These are phyloP conservation scores for Paramormyrops hopkinsi DNA, from an alignment of 2,797 vertebrate genomes.

Conservation along the genomic window DNA sequence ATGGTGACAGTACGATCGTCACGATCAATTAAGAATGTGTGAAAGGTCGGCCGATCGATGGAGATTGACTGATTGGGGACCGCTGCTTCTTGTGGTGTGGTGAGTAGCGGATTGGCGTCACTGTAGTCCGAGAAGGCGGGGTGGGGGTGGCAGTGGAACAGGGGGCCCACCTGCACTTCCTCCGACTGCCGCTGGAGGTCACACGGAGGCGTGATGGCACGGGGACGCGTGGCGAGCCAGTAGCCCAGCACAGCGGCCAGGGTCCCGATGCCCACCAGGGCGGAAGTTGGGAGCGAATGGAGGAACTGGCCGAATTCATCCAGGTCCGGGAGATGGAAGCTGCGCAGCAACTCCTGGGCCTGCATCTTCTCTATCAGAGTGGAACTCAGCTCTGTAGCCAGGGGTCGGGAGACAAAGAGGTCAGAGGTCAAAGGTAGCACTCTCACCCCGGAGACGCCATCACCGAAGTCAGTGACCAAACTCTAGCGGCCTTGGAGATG, in stretches of 20 bases:
- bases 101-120: neutral
- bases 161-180: slow-evolving; percentile 70
- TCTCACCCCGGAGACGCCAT: neutral
- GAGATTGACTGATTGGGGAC: neutral
- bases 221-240: slow-evolving; percentile 85
- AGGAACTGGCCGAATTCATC: slow-evolving; percentile 82
- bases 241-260: slow-evolving; percentile 80
- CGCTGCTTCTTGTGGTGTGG: neutral
- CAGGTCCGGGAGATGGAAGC: slow-evolving; percentile 78
- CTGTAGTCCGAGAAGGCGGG: neutral
- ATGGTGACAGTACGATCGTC: too few species aligned
- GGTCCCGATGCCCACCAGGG: slow-evolving; percentile 82
- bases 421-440: neutral
- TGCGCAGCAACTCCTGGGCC: slow-evolving; percentile 80
- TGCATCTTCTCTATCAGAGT: slow-evolving; percentile 93
- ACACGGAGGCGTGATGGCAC: slow-evolving; percentile 80
- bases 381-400: slow-evolving; percentile 72
- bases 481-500: neutral
- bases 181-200: slow-evolving; percentile 82
- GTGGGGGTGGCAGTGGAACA: neutral
- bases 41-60: neutral
- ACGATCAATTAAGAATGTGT: neutral
- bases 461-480: neutral
- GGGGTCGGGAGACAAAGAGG: neutral
- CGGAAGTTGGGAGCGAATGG: slow-evolving; percentile 75